Conservation (phyloP, 2,113 vertebrate genomes). For the Urocynchramus pylzowi region DNA sequence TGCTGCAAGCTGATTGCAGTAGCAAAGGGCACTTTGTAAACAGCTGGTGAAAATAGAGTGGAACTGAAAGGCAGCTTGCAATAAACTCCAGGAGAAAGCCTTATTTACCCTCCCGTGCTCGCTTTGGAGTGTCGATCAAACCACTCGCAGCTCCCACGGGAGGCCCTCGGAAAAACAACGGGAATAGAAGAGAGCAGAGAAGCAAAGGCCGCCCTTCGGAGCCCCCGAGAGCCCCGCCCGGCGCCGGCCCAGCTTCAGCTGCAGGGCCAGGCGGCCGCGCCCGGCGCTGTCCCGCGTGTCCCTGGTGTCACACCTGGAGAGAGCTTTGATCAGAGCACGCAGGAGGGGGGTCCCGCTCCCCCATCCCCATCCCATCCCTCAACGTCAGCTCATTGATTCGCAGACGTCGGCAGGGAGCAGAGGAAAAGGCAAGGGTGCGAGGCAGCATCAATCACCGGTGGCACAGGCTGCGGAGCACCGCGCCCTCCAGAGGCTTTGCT, state of each 20-base stretch:
- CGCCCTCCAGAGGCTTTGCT: conserved; percentile 17
- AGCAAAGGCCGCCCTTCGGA: background rate
- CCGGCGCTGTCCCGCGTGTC: conserved; percentile 34
- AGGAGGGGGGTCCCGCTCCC: background rate
- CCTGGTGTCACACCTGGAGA: conserved; percentile 56
- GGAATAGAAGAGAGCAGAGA: background rate
- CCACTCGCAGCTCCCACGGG: conserved; percentile 71
- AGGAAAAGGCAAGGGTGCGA: background rate
- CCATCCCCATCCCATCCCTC: conserved; percentile 70
- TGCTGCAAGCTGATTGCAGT: conserved; percentile 53
- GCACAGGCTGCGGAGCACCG: background rate
- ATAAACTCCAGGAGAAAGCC: conserved; percentile 61
- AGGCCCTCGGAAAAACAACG: conserved; percentile 58
- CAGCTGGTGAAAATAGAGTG: conserved; percentile 65
- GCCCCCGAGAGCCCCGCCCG: conserved; percentile 5
- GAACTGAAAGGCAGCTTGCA: conserved; percentile 56
- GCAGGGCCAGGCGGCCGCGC: background rate
- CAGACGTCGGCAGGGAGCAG: background rate
- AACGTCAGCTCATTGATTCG: conserved; percentile 75
- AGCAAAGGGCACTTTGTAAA: conserved; percentile 69
- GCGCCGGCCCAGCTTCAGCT: background rate
- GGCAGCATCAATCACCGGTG: background rate
- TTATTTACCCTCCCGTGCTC: conserved; percentile 55
- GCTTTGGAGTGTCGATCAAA: conserved; percentile 77
- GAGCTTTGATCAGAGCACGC: background rate